Evolutionary conservation across 2,888 invertebrate genomes (phyloP).

Genomic region (Spisula solida): DNA sequence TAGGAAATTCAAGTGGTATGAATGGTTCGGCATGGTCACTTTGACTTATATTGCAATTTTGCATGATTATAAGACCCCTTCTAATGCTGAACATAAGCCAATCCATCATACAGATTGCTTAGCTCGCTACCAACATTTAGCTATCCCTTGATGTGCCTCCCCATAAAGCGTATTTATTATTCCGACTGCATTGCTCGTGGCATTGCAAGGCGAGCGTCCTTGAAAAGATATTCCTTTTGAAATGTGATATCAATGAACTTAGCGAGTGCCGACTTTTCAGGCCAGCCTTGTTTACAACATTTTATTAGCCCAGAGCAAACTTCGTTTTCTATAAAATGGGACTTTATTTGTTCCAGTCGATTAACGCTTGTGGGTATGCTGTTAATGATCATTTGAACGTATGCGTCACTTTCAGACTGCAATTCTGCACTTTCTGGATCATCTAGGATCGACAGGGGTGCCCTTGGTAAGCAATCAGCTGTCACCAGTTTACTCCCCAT

Average conservation of each 20-base stretch:
- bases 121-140: too few species aligned
- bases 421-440: constrained; percentile 30
- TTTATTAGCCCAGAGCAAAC: constrained; percentile 7
- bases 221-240: constrained; percentile 47
- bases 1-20: constrained; percentile 64
- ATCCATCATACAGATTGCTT: too few species aligned
- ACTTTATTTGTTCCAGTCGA: constrained; percentile 25
- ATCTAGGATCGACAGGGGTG: constrained; percentile 45
- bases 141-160: too few species aligned
- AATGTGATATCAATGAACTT: constrained; percentile 38
- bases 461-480: constrained; percentile 54
- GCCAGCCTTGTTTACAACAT: too few species aligned
- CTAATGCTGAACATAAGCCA: constrained; percentile 59
- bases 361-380: too few species aligned
- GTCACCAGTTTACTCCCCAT: too few species aligned
- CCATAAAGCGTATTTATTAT: constrained; percentile 58
- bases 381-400: too few species aligned
- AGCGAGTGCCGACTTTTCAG: constrained; percentile 28
- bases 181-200: constrained; percentile 40
- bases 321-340: constrained; percentile 9
- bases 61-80: constrained; percentile 64
- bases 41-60: constrained; percentile 54
- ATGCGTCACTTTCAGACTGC: constrained; percentile 37
- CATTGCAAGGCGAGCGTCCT: constrained; percentile 57
- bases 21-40: constrained; percentile 68